Evolutionary conservation across 2,797 vertebrate genomes (phyloP).

Genomic region (Pseudopleuronectes americanus): DNA sequence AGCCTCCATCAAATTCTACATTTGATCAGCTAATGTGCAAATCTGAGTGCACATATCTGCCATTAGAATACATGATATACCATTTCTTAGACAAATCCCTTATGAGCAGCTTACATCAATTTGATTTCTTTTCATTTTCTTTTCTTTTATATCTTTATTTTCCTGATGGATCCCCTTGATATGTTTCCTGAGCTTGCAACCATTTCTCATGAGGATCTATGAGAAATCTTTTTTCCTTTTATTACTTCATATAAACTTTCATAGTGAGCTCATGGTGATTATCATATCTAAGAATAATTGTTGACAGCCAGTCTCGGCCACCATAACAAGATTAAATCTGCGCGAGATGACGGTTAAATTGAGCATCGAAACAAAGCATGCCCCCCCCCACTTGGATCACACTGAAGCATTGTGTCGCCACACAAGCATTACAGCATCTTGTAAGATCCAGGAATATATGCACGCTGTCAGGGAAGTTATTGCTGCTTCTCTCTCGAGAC

Average conservation of each 20-base stretch:
- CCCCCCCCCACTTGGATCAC: conserved; percentile 39
- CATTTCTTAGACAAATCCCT: conserved; percentile 10
- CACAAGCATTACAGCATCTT: conserved; percentile 25
- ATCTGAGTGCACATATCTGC: neutral
- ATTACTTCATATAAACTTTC: conserved; percentile 24
- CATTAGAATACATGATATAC: neutral
- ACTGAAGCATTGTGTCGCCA: conserved; percentile 34
- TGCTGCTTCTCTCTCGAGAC: conserved; percentile 11
- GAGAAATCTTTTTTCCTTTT: conserved; percentile 3
- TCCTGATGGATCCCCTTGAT: conserved; percentile 35
- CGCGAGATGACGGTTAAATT: conserved; percentile 41
- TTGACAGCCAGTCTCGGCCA: conserved; percentile 47
- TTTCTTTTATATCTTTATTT: conserved; percentile 37
- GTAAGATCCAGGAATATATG: conserved; percentile 11
- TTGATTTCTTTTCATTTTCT: conserved; percentile 9
- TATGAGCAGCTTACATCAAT: neutral
- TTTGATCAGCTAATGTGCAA: too few relatives aligned
- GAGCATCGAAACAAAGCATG: conserved; percentile 38
- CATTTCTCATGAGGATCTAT: conserved; percentile 41
- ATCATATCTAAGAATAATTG: conserved; percentile 58
- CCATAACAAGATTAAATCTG: conserved; percentile 57
- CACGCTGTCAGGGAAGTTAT: conserved; percentile 2
- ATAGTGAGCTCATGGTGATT: conserved; percentile 31
- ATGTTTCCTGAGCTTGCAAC: conserved; percentile 36
- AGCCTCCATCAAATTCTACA: too few relatives aligned